Evolutionary conservation across 1,140 invertebrate species (phyloP).

Genomic region (Rhagoletis pomonella): DNA sequence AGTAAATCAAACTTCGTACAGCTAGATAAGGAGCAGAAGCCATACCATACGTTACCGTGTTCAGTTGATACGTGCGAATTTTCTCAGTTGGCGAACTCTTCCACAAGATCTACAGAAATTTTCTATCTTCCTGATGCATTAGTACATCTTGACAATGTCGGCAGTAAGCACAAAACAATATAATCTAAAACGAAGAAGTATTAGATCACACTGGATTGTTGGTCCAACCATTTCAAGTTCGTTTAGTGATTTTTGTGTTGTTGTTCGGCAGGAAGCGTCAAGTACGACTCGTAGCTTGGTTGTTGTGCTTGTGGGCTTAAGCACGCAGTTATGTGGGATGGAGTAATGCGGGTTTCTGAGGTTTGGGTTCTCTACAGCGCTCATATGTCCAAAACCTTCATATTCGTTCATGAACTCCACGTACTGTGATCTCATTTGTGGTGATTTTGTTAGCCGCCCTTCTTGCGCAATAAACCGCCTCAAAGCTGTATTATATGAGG

Average conservation of each 20-base stretch:
- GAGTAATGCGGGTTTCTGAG: background rate
- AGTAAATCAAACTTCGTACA: too few species aligned
- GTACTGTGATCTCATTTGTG: background rate
- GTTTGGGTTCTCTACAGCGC: background rate
- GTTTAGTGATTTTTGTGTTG: conserved; percentile 25
- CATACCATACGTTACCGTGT: too few species aligned
- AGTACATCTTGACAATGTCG: background rate
- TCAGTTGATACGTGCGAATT: too few species aligned
- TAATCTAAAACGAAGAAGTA: conserved; percentile 28
- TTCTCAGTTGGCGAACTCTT: too few species aligned
- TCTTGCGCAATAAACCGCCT: too few species aligned
- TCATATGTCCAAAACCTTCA: background rate
- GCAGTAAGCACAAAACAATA: conserved; percentile 7
- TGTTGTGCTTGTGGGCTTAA: background rate
- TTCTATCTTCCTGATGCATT: too few species aligned
- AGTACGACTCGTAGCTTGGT: background rate
- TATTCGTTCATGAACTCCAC: background rate
- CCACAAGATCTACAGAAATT: background rate
- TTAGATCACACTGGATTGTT: background rate
- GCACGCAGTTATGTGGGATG: too few species aligned
- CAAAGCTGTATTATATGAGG: background rate
- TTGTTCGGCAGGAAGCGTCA: background rate
- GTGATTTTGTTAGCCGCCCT: too few species aligned
- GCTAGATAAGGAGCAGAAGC: too few species aligned
- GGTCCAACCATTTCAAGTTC: background rate